Percentiles rank a stretch among this genome's conserved stretches.
phyloP scores from a whole-genome alignment of 2,888 invertebrate species.

The Plemyria rubiginata region DNA sequence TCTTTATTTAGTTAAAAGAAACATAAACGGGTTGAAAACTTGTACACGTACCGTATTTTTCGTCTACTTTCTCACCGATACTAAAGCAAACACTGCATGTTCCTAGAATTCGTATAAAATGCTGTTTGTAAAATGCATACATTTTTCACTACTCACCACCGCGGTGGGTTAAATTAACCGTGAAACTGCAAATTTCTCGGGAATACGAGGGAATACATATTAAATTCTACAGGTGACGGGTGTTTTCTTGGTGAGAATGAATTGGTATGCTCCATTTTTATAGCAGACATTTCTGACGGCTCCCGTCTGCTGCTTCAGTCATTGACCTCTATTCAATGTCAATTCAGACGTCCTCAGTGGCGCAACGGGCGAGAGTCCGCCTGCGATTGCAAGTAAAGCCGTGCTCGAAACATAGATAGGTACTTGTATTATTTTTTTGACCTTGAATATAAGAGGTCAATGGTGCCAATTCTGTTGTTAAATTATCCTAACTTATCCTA shows the following conservation, averaged over 20 bases:
- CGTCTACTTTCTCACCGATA: background rate
- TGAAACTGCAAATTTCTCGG: slow-evolving; percentile 46
- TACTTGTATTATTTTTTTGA: no score
- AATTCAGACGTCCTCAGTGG: no score
- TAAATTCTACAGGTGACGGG: slow-evolving; percentile 21
- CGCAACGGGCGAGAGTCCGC: no score
- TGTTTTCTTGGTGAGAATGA: slow-evolving; percentile 6
- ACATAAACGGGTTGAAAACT: background rate
- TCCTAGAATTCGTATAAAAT: slow-evolving; percentile 12
- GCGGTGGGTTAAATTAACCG: slow-evolving; percentile 49
- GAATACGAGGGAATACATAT: slow-evolving; percentile 15
- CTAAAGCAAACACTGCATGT: slow-evolving; percentile 4
- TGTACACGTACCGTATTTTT: background rate
- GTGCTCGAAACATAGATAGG: no score
- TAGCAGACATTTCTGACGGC: background rate
- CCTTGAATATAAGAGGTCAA: no score
- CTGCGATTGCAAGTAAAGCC: no score
- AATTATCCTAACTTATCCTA: no score
- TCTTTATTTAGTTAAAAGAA: no score
- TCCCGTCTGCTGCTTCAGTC: background rate
- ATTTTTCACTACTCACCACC: slow-evolving; percentile 39
- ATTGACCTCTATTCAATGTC: background rate
- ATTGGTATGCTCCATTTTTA: background rate
- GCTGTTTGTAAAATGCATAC: slow-evolving; percentile 38
- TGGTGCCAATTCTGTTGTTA: no score